These are phyloP conservation scores for Dinoponera quadriceps DNA, from an alignment of 1,140 invertebrate species.

Conservation along the genomic window DNA sequence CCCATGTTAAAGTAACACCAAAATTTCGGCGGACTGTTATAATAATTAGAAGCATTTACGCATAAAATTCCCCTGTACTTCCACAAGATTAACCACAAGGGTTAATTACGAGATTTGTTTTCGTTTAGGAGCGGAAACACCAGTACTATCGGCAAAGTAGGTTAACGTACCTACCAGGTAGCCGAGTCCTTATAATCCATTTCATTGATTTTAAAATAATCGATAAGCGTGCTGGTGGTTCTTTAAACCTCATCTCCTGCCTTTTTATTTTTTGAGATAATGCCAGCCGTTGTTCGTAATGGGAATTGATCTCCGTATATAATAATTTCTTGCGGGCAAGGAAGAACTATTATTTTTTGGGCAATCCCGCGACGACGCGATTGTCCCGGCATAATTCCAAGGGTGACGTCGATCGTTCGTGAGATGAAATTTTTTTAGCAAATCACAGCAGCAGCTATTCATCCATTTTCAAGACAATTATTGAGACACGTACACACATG, in stretches of 20 bases:
- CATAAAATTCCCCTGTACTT: too few relatives aligned
- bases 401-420: neutral
- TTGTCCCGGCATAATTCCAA: neutral
- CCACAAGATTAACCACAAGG: too few relatives aligned
- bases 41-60: neutral
- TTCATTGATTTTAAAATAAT: conserved; percentile 52
- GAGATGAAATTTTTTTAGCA: neutral
- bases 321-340: too few relatives aligned
- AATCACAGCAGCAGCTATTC: neutral
- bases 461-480: neutral
- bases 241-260: neutral
- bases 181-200: conserved; percentile 47
- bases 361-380: neutral
- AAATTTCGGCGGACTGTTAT: neutral
- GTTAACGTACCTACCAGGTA: conserved; percentile 47
- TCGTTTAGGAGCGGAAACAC: too few relatives aligned
- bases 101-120: too few relatives aligned
- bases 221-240: conserved; percentile 29
- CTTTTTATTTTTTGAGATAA: neutral
- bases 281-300: neutral
- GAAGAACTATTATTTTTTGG: too few relatives aligned
- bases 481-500: neutral
- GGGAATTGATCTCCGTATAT: too few relatives aligned
- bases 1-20: too few relatives aligned
- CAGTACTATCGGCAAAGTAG: conserved; percentile 38